Conservation (phyloP, 2,113 vertebrate species). For the Oreochromis aureus region DNA sequence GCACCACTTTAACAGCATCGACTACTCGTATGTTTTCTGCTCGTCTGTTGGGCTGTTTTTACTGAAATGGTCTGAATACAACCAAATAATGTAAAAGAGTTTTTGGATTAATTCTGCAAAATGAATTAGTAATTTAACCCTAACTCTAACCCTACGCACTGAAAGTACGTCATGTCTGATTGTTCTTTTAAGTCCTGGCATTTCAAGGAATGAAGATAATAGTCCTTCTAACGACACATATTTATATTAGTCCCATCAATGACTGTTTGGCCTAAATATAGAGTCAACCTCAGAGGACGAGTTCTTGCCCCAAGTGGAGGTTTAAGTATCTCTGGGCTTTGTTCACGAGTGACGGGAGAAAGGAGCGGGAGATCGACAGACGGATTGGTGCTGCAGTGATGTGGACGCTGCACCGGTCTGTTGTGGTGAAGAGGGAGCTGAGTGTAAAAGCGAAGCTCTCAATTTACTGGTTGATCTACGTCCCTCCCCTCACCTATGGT, state of each 20-base stretch:
- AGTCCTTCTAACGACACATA: neutral
- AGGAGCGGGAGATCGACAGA: neutral
- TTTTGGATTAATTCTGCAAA: neutral
- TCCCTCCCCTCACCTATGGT: accelerated
- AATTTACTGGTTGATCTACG: accelerated
- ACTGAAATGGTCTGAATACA: neutral
- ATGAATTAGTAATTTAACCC: neutral
- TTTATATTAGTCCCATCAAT: neutral
- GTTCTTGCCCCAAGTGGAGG: neutral
- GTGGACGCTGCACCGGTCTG: neutral
- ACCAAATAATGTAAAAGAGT: neutral
- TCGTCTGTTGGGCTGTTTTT: neutral
- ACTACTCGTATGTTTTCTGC: neutral
- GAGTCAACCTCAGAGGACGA: neutral
- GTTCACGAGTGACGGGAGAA: neutral
- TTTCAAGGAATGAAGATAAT: neutral
- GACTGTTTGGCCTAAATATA: neutral
- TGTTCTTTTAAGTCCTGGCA: neutral
- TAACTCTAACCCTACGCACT: neutral
- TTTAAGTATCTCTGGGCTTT: neutral
- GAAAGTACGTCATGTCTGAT: neutral
- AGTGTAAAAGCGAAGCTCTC: neutral
- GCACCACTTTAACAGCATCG: neutral
- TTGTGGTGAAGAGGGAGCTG: neutral
- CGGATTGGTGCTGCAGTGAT: neutral